phyloP scores from a whole-genome alignment of 2,888 invertebrate species.

The Oligia latruncula region DNA sequence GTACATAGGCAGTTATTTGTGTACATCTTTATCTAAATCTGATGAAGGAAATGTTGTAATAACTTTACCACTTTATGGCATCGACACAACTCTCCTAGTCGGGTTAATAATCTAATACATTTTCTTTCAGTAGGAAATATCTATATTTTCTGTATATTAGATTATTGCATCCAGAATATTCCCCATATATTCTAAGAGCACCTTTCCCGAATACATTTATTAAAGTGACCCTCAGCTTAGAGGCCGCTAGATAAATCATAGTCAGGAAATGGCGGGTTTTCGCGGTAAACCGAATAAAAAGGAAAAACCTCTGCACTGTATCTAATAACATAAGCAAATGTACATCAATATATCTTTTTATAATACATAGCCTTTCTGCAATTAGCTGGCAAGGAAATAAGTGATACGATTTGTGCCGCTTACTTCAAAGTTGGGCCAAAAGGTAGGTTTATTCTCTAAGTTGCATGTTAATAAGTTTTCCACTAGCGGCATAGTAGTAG shows the following conservation, averaged over 20 bases:
- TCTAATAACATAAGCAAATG: constrained; percentile 65
- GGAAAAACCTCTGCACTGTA: constrained; percentile 76
- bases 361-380: not conserved
- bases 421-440: not conserved
- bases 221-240: constrained; percentile 88
- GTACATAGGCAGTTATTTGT: not conserved
- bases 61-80: constrained; percentile 16
- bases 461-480: constrained; percentile 6
- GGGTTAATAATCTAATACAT: constrained; percentile 62
- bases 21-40: not conserved
- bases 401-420: not conserved
- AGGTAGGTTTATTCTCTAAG: not conserved
- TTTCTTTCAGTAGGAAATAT: constrained; percentile 65
- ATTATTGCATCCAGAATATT: constrained; percentile 85
- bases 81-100: constrained; percentile 48
- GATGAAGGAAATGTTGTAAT: constrained; percentile 1
- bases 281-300: constrained; percentile 84
- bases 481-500: not conserved
- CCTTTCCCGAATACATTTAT: constrained; percentile 89
- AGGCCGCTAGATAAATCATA: constrained; percentile 88
- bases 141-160: constrained; percentile 79
- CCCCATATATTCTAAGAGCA: constrained; percentile 83
- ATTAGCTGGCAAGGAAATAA: not conserved
- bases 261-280: constrained; percentile 86
- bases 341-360: constrained; percentile 14